Evolutionary conservation across 2,113 vertebrate genomes (phyloP).

Genomic region (Amblyopsis rosae): DNA sequence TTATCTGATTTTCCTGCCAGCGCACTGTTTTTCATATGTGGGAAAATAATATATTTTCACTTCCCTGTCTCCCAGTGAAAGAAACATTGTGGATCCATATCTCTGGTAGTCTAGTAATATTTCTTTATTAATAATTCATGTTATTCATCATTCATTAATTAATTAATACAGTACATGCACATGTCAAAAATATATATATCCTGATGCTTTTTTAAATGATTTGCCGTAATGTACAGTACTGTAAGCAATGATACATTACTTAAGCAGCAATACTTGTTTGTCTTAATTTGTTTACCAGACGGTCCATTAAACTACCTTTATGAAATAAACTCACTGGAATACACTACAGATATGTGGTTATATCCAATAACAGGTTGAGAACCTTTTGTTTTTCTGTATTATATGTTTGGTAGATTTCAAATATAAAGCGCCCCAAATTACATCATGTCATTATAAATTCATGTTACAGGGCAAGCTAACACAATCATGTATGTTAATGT

Average conservation of each 20-base stretch:
- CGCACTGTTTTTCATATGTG: constrained; percentile 21
- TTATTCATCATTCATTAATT: constrained; percentile 1
- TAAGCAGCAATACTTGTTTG: background rate
- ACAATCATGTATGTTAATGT: background rate
- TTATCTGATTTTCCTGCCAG: constrained; percentile 45
- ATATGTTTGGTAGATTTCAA: too few relatives aligned
- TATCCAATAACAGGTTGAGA: background rate
- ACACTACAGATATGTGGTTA: background rate
- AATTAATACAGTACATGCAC: too few relatives aligned
- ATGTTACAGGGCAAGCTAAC: background rate
- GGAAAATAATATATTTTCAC: constrained; percentile 19
- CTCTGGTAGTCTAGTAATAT: constrained; percentile 9
- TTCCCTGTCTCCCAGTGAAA: constrained; percentile 17
- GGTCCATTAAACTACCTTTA: background rate
- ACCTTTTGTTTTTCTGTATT: background rate
- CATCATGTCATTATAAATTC: background rate
- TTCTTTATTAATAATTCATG: background rate
- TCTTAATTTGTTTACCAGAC: background rate
- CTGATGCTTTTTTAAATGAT: background rate
- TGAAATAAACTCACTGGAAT: background rate
- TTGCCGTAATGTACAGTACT: background rate
- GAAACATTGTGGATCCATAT: constrained; percentile 28
- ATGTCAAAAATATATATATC: constrained; percentile 11
- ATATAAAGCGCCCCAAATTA: too few relatives aligned
- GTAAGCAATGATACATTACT: background rate